phyloP scores from a whole-genome alignment of 1,140 invertebrate genomes.

The Eciton burchellii region DNA sequence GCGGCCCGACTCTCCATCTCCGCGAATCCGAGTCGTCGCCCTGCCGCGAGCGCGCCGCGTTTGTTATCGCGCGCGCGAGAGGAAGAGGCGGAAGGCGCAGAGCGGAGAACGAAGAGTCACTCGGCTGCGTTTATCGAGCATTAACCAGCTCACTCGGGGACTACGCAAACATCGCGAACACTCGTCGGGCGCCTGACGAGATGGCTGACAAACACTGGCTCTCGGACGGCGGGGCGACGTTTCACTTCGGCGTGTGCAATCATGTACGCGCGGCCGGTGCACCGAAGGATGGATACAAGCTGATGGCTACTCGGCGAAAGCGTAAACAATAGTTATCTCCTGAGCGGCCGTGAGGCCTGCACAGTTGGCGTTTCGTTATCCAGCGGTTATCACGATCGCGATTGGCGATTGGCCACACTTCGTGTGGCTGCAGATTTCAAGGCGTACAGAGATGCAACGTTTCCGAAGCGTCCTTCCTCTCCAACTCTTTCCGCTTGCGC shows the following conservation, averaged over 20 bases:
- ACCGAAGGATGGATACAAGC: slow-evolving; percentile 19
- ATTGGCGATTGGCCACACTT: too few species aligned
- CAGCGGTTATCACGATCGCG: neutral
- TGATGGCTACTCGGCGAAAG: slow-evolving; percentile 25
- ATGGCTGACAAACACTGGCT: slow-evolving; percentile 67
- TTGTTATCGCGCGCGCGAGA: neutral
- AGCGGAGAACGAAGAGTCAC: slow-evolving; percentile 51
- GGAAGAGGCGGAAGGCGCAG: slow-evolving; percentile 42
- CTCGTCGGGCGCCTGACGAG: slow-evolving; percentile 64
- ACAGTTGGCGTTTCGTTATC: neutral
- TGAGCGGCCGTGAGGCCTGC: neutral
- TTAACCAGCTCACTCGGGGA: slow-evolving; percentile 64
- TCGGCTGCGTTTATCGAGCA: slow-evolving; percentile 62
- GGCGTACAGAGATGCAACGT: too few species aligned
- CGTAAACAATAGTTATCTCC: slow-evolving; percentile 17
- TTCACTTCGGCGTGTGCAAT: slow-evolving; percentile 32
- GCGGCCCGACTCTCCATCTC: slow-evolving; percentile 68
- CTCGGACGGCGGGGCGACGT: slow-evolving; percentile 55
- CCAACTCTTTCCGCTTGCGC: too few species aligned
- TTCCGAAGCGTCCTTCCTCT: too few species aligned
- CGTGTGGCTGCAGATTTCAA: too few species aligned
- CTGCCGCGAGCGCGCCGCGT: too few species aligned
- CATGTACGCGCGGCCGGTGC: neutral
- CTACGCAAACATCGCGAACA: slow-evolving; percentile 64
- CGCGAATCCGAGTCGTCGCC: slow-evolving; percentile 75